Conservation (phyloP, 2,888 invertebrate genomes). For the Troides helena region DNA sequence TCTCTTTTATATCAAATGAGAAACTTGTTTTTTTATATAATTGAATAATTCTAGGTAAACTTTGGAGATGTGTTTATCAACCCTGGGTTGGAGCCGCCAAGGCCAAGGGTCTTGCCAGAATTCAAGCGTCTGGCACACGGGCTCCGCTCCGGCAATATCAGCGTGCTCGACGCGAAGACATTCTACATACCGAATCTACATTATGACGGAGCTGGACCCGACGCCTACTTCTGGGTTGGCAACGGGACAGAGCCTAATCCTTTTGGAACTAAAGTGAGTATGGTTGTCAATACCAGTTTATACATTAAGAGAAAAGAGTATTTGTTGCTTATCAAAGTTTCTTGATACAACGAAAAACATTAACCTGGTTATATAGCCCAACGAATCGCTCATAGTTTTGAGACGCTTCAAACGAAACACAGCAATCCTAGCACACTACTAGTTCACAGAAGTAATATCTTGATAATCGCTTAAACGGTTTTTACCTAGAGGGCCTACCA, state of each 20-base stretch:
- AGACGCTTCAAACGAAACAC: too few relatives aligned
- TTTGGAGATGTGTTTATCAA: conserved; percentile 93
- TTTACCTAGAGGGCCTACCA: too few relatives aligned
- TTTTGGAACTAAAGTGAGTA: conserved; percentile 84
- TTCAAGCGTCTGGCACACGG: conserved; percentile 93
- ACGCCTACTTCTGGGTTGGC: conserved; percentile 97
- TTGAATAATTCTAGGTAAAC: conserved; percentile 83
- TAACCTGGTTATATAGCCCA: too few relatives aligned
- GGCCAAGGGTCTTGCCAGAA: conserved; percentile 89
- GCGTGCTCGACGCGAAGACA: conserved; percentile 93
- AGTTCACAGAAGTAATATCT: too few relatives aligned
- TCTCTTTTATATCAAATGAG: background rate
- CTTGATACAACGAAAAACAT: too few relatives aligned
- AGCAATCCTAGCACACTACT: too few relatives aligned
- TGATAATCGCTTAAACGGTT: too few relatives aligned
- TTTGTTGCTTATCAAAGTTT: too few relatives aligned
- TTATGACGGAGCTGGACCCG: conserved; percentile 94
- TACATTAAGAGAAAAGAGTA: too few relatives aligned
- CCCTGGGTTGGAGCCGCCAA: conserved; percentile 87
- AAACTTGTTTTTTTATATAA: background rate
- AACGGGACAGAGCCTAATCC: conserved; percentile 90
- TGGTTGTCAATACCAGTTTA: background rate
- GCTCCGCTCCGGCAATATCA: conserved; percentile 93
- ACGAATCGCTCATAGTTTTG: too few relatives aligned
- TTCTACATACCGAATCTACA: conserved; percentile 95